Percentiles rank a stretch among this genome's conserved stretches.
Conservation (phyloP, 2,113 vertebrate genomes). For the Phrynosoma blainvillii region DNA sequence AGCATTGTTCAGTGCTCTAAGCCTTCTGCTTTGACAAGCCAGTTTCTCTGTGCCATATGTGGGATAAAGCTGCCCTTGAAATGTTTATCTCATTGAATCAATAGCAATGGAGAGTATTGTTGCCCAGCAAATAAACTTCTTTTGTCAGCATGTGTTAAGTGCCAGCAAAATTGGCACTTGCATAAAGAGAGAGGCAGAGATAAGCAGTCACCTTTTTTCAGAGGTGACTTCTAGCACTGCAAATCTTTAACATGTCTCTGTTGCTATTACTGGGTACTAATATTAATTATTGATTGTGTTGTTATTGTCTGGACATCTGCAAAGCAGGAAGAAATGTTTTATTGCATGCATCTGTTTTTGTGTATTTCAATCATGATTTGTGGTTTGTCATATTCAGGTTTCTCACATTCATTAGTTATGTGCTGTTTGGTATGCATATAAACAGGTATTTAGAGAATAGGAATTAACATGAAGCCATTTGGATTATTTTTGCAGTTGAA, state of each 20-base stretch:
- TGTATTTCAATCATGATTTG: background rate
- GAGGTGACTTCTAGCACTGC: constrained; percentile 20
- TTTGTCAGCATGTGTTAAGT: constrained; percentile 43
- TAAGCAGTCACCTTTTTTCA: constrained; percentile 17
- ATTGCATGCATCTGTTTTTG: background rate
- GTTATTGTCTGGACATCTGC: background rate
- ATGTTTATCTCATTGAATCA: constrained; percentile 24
- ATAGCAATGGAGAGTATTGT: constrained; percentile 28
- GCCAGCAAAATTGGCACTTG: constrained; percentile 39
- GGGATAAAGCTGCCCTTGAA: constrained; percentile 52
- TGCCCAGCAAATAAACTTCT: constrained; percentile 42
- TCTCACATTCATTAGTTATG: background rate
- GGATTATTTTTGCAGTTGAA: too few species aligned
- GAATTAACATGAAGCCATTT: too few species aligned
- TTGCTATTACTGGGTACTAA: background rate
- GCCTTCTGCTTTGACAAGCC: constrained; percentile 23
- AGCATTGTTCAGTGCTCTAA: background rate
- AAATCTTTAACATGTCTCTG: background rate
- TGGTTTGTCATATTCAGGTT: background rate
- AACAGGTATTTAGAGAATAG: background rate
- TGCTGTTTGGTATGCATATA: background rate
- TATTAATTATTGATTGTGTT: background rate
- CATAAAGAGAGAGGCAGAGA: constrained; percentile 23
- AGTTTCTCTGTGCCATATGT: background rate
- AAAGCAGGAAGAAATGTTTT: background rate